A percentile compares a stretch with the other conserved stretches of the same genome.
These are phyloP conservation scores for Hipparchia sbordonii DNA, from an alignment of 2,888 invertebrate species.

Conservation along the genomic window DNA sequence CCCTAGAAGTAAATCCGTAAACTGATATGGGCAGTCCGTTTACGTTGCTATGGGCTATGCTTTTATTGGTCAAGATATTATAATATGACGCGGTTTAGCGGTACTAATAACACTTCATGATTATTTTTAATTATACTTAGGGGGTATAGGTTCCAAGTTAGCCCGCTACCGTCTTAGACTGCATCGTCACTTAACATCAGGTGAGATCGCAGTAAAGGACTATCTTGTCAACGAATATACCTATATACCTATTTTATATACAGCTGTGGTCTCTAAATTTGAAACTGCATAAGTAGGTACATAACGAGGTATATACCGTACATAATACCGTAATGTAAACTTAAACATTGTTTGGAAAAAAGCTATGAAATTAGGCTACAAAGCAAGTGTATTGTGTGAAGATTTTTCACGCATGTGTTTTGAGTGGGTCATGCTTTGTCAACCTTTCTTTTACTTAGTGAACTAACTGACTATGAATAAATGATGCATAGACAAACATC, in stretches of 20 bases:
- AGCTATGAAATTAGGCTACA: background rate
- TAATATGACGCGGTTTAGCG: background rate
- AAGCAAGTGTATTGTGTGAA: background rate
- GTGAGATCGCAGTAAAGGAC: too few species aligned
- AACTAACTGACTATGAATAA: slow-evolving; percentile 81
- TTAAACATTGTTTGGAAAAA: background rate
- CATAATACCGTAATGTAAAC: background rate
- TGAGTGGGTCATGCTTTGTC: background rate
- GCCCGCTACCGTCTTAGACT: too few species aligned
- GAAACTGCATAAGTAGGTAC: background rate
- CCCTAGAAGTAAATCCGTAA: background rate
- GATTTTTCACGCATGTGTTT: slow-evolving; percentile 15
- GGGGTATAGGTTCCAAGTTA: too few species aligned
- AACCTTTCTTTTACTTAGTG: background rate
- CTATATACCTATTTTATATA: too few species aligned
- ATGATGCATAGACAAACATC: too few species aligned
- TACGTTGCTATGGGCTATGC: slow-evolving; percentile 81
- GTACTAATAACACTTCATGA: too few species aligned
- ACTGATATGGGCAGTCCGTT: slow-evolving; percentile 13
- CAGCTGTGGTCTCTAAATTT: background rate
- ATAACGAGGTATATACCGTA: background rate
- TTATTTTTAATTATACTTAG: too few species aligned
- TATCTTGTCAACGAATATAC: too few species aligned
- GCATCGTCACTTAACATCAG: too few species aligned
- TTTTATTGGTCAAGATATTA: slow-evolving; percentile 89